Base-by-base conservation (phyloP, 2,113 vertebrate genomes). In the Alces alces region DNA sequence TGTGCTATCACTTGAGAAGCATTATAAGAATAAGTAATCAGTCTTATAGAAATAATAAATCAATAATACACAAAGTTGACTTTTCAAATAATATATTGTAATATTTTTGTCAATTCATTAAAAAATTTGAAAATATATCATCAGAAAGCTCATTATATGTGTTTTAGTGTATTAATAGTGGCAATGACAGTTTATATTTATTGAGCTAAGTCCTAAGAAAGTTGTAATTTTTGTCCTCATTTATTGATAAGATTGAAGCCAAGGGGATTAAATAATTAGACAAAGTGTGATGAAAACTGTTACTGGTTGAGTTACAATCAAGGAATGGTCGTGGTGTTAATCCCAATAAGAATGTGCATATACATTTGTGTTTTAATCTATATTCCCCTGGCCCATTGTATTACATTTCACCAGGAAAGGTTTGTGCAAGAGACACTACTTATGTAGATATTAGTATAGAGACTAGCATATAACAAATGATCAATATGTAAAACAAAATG, bases 371-470 rank as follows among this genome's bases (percentile, higher is more conserved):
- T 1, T 27, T 89, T 82, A 43, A 52, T 73, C 33, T 33, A 25
- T 30, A 80, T 76, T 25, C 23, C 9, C 5, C 23, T 14, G 6
- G 6, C 0, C 2, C 12, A 27, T 36, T 45, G 14, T 13, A 52
- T 58, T 54, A 19, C 19, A 54, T 43, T 16, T 11, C 0, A 27
- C 33, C 6, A 58, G 6, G 2, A 60, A 25, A 55, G 0, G 2
- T 28, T 52, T 61, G 6, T 45, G 12, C 8, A 33, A 66, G 9
- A 66, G 7, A 78, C 16, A 2, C 33, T 92, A 25, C 3, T 82
- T 55, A 76, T 43, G 4, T 21, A 73, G 15, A 28, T 36, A n/a
- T 30, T 52, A 76, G 7, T 52, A 73, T 3, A 61, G 6, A n/a
- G 8, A 57, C n/a, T 57, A 82, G 1, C 7, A 86, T n/a, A 61